Base-by-base conservation (phyloP, 2,888 invertebrate species). In the Torymus aiolomorphi region DNA sequence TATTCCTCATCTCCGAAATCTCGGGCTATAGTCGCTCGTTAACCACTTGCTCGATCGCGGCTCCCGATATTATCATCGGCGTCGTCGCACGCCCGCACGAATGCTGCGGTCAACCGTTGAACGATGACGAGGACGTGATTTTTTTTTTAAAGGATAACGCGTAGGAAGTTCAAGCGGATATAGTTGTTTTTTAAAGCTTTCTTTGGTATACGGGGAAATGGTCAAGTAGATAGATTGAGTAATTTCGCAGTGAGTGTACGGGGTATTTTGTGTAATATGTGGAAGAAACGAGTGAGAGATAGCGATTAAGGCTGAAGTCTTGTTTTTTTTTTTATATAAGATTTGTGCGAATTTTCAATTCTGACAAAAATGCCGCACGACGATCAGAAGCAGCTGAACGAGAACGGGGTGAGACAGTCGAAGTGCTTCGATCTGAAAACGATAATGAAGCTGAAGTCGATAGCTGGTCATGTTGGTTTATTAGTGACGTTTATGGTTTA, bases 401-500 rank as follows among this genome's bases (percentile, higher is more conserved):
- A 72, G 14, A 57, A 13, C 14, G 24, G 14, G 12, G 5, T 69
- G 24, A 69, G 31, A 1, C 78, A 72, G 49, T 10, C 75, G 1
- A 76, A 62, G 31, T 77, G 52, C 12, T 49, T 77, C 11, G 12
- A 51, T 12, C 12, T 74, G 2, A 63, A 78, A 42, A 82, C 80
- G 1, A 51, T 80, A 12, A 79, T 70, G 67, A 88, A 93, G 87
- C 92, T 95, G 70, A 94, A 95, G 88, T 92, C 93, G 16, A 93
- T 94, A 14, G 87, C 95, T 70, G 94, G 95, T 78, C 96, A 96
- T 86, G 91, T 95, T 73, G 96, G 95, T 65, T 91, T 96, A 82
- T 92, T 96, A 82, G 92, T 95, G 67, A 94, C 95, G 0, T 92
- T 96, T 75, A 95, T 95, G 92, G 91, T 94, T 78, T 96, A 96